Evolutionary conservation across 2,888 invertebrate genomes (phyloP), one percentile per base, ranked within the genome.

Genomic region (Erebia epiphron): DNA sequence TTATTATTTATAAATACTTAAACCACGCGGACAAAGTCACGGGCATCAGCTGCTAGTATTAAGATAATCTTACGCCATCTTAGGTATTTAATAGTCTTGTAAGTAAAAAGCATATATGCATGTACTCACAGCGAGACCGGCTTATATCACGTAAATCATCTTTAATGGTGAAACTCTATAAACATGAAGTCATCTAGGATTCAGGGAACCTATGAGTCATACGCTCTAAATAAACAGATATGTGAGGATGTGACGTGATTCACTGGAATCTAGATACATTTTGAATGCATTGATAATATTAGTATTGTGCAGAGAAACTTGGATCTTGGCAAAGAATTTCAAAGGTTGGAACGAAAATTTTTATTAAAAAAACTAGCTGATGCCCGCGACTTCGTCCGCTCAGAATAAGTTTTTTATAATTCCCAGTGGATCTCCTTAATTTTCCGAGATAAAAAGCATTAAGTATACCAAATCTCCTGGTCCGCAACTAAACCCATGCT

Each of bases 201-300:
- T 71, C 73, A 61, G 60, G 67, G 71, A 73, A 73, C n/a, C 13
- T n/a, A 43, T 73, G 73, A 73, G 50, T 73, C 71, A 73, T 58
- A 41, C 64, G 65, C 35, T 46, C 50, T 64, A 69, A 73, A 73
- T 73, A 71, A 69, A 61, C 52, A 56, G 56, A 35, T 54, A 49
- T 64, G 52, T 56, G 1, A n/a, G 56, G 18, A 46, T 46, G 14
- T 46, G 62, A 61, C 50, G 62, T 67, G 70, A 70, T 65, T 72
- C 67, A 72, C n/a, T 54, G 13, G 61, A 49, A 49, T 46, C 62
- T 21, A 21, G 16, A 18, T 65, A 18, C 3, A 10, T 65, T 21
- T 43, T 9, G 21, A 56, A 57, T 46, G 21, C 18, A 46, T 52
- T 18, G 46, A 43, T 60, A 60, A 58, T 58, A 35, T n/a, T 58